Evolutionary conservation across 2,113 vertebrate genomes (phyloP).

Genomic region (Cyanoramphus novaezelandiae): DNA sequence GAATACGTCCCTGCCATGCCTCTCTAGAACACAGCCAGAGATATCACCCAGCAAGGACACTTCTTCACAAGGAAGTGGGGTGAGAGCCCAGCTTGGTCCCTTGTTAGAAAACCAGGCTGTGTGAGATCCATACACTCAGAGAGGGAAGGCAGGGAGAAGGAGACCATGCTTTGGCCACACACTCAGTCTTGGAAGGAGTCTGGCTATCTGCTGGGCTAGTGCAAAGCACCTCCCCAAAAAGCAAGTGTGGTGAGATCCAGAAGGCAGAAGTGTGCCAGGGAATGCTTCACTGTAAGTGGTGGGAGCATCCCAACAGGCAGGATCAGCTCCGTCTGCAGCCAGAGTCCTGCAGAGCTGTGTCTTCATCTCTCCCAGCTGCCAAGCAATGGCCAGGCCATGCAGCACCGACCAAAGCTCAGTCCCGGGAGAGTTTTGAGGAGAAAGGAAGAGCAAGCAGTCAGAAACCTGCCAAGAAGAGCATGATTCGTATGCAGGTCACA

Average conservation of each 20-base stretch:
- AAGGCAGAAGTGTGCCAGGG: neutral
- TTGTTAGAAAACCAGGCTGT: neutral
- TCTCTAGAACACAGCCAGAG: neutral
- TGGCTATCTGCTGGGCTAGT: neutral
- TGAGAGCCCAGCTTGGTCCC: neutral
- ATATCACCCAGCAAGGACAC: no score
- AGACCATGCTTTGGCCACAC: rapidly evolving
- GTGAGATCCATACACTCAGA: neutral
- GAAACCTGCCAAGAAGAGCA: neutral
- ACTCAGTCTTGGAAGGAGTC: neutral
- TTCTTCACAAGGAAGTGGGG: neutral
- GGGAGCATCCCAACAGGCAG: neutral
- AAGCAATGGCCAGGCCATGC: neutral
- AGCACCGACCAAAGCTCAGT: neutral
- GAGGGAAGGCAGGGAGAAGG: neutral
- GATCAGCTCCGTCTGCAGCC: neutral
- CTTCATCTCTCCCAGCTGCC: neutral
- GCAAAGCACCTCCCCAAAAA: neutral
- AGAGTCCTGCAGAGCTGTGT: neutral
- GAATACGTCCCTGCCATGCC: rapidly evolving
- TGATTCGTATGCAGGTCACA: neutral
- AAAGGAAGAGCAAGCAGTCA: neutral
- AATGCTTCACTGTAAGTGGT: no score
- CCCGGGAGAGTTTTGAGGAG: neutral
- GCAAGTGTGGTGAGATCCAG: neutral